phyloP scores from a whole-genome alignment of 23 tunicate species.

The Halocynthia roretzi region DNA sequence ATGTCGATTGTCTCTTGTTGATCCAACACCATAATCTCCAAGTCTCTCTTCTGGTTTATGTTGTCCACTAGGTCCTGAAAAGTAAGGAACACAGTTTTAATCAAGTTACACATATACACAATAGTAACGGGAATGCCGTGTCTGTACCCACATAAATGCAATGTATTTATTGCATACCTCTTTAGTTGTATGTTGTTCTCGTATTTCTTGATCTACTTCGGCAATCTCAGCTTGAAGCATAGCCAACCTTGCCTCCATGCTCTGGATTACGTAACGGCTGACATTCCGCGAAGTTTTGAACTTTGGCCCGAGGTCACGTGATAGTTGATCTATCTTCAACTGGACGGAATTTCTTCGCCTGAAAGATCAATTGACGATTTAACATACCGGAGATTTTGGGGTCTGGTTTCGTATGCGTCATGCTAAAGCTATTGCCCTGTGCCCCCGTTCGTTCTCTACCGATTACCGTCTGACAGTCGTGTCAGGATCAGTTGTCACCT shows the following conservation, averaged over 20 bases:
- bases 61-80: constrained; percentile 55
- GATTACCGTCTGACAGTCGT: no score
- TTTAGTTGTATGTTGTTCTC: constrained; percentile 63
- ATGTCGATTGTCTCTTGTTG: constrained; percentile 65
- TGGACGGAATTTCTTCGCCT: constrained; percentile 74
- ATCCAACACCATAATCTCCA: constrained; percentile 64
- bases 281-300: constrained; percentile 35
- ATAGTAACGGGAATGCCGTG: neutral
- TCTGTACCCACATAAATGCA: neutral
- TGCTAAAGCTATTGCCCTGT: no score
- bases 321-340: constrained; percentile 50
- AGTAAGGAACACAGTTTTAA: no score
- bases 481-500: no score
- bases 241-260: constrained; percentile 60
- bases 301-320: constrained; percentile 48
- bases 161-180: constrained; percentile 25
- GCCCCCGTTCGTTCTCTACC: no score
- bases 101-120: no score
- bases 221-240: constrained; percentile 44
- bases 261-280: constrained; percentile 36
- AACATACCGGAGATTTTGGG: no score
- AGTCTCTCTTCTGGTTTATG: constrained; percentile 52
- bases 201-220: constrained; percentile 46
- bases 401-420: no score
- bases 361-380: neutral